Conservation (phyloP, 2,888 invertebrate species). For the Eupithecia tripunctaria region DNA sequence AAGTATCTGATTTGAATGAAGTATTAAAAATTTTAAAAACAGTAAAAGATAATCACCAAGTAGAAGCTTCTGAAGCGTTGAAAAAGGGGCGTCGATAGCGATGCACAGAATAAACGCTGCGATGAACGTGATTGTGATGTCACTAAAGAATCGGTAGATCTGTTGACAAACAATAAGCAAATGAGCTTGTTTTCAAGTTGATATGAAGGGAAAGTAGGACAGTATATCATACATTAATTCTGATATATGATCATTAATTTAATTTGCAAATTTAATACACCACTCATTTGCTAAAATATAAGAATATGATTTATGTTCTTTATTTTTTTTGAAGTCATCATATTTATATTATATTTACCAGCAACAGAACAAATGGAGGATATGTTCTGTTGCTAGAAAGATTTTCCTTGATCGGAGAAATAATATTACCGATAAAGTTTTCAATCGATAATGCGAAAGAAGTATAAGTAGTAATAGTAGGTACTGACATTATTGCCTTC, state of each 20-base stretch:
- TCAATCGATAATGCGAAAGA: background rate
- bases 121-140: slow-evolving; percentile 54
- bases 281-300: too few species aligned
- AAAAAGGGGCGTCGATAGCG: slow-evolving; percentile 67
- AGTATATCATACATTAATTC: background rate
- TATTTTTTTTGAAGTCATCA: background rate
- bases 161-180: slow-evolving; percentile 39
- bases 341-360: too few species aligned
- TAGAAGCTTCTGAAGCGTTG: slow-evolving; percentile 65
- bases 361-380: background rate
- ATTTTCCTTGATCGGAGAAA: background rate
- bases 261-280: background rate
- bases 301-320: too few species aligned
- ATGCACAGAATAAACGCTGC: slow-evolving; percentile 61
- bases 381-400: background rate
- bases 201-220: background rate
- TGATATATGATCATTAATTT: background rate
- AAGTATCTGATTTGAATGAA: background rate
- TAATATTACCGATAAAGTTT: background rate
- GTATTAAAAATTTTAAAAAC: background rate
- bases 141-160: slow-evolving; percentile 62
- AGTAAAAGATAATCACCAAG: slow-evolving; percentile 49
- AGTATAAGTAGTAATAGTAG: background rate
- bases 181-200: background rate
- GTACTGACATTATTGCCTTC: slow-evolving; percentile 55